These are phyloP conservation scores for Molorchus minor DNA, from an alignment of 2,888 invertebrate genomes.

Conservation along the genomic window DNA sequence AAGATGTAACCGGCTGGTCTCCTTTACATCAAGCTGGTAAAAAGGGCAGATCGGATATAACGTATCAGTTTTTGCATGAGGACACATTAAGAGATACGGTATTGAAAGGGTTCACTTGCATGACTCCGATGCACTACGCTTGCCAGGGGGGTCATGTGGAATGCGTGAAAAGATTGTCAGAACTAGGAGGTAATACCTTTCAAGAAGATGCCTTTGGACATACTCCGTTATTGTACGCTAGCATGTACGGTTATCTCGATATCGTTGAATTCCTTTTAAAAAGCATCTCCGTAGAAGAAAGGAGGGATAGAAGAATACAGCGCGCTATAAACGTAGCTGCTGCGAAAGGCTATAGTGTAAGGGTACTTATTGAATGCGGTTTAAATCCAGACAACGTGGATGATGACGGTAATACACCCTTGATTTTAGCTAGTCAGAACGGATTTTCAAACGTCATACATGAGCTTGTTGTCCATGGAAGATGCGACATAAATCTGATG, in stretches of 20 bases:
- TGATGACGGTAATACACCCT: conserved; percentile 13
- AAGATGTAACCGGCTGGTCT: conserved; percentile 2
- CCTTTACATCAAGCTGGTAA: conserved; percentile 8
- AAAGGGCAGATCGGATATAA: background rate
- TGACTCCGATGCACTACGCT: conserved; percentile 24
- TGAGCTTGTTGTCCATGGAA: background rate
- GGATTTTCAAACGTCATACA: conserved; percentile 8
- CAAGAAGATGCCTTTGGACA: conserved; percentile 5
- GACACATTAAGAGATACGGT: background rate
- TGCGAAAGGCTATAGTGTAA: conserved; percentile 5
- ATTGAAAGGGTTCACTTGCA: background rate
- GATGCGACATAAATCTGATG: conserved; percentile 11
- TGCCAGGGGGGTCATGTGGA: conserved; percentile 18
- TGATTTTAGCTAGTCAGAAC: conserved; percentile 20
- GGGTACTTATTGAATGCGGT: conserved; percentile 2
- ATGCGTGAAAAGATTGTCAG: conserved; percentile 10
- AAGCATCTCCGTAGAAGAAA: background rate
- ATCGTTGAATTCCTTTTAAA: background rate
- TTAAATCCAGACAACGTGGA: conserved; percentile 16
- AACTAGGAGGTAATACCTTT: background rate
- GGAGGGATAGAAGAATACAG: background rate
- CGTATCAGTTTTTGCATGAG: too few species aligned
- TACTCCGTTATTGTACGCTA: conserved; percentile 11
- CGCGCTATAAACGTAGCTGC: background rate
- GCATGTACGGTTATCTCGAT: conserved; percentile 15